Conservation (phyloP, 2,113 vertebrate species). For the Saguinus imperator region DNA sequence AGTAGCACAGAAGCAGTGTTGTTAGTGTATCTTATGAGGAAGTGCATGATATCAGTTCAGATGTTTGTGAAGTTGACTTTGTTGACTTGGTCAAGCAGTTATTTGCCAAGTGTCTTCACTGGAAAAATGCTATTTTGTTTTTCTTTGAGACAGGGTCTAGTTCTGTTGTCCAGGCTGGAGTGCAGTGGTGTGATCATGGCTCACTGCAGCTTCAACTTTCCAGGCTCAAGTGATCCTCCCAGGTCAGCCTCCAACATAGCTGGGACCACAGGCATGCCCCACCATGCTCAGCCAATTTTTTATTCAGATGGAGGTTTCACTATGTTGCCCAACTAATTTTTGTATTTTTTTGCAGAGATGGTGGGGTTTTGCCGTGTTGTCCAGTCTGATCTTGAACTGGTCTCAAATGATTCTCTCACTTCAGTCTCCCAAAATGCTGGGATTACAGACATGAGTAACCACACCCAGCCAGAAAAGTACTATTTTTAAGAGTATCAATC, state of each 20-base stretch:
- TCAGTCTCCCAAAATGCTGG: too few species aligned
- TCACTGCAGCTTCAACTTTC: not conserved
- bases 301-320: not conserved
- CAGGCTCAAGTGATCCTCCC: not conserved
- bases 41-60: not conserved
- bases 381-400: too few species aligned
- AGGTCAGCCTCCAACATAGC: not conserved
- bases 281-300: not conserved
- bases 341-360: too few species aligned
- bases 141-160: not conserved
- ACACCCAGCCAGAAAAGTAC: too few species aligned
- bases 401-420: too few species aligned
- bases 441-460: too few species aligned
- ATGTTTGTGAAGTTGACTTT: not conserved
- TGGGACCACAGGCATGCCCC: not conserved
- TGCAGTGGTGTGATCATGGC: not conserved
- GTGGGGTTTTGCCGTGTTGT: too few species aligned
- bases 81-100: not conserved
- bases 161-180: not conserved
- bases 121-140: not conserved
- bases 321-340: too few species aligned
- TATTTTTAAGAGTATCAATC: not conserved
- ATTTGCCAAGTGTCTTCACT: not conserved
- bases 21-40: not conserved
- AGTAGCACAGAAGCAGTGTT: not conserved